Evolutionary conservation across 2,888 invertebrate species (phyloP).

Genomic region (Tetragonula carbonaria): DNA sequence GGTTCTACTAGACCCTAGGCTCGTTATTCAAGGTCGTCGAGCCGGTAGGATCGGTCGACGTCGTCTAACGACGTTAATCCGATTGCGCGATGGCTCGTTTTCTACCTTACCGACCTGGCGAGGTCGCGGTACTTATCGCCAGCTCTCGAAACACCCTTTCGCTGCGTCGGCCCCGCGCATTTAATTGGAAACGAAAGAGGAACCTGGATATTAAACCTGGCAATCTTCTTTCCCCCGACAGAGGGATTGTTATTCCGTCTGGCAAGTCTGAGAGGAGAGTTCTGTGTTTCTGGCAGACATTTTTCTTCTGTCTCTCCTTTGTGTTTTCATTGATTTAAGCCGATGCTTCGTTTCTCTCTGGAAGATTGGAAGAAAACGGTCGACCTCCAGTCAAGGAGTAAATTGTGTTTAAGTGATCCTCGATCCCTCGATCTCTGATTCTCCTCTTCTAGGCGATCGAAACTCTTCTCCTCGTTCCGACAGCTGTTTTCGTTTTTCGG

Average conservation of each 20-base stretch:
- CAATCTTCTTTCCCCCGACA: conserved; percentile 33
- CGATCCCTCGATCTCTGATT: neutral
- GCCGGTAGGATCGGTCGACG: conserved; percentile 11
- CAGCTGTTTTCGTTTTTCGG: too few species aligned
- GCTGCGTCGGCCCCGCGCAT: neutral
- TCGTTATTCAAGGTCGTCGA: conserved; percentile 31
- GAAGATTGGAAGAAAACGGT: conserved; percentile 10
- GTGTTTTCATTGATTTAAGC: too few species aligned
- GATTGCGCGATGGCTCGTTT: conserved; percentile 36
- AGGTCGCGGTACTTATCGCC: conserved; percentile 9
- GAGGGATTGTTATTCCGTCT: conserved; percentile 34
- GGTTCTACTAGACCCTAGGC: neutral
- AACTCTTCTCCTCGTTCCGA: neutral
- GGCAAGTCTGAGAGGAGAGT: neutral
- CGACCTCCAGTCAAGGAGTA: conserved; percentile 23
- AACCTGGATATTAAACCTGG: conserved; percentile 42
- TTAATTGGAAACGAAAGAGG: conserved; percentile 46
- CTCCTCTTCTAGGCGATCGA: neutral
- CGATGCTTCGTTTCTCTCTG: neutral
- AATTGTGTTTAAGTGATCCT: conserved; percentile 17
- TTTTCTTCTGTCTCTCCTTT: too few species aligned
- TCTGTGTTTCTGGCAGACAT: neutral
- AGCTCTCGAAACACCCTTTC: neutral
- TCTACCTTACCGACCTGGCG: neutral
- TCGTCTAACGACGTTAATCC: conserved; percentile 58